Conservation (phyloP, 1,140 invertebrate genomes). For the Phthorimaea operculella region DNA sequence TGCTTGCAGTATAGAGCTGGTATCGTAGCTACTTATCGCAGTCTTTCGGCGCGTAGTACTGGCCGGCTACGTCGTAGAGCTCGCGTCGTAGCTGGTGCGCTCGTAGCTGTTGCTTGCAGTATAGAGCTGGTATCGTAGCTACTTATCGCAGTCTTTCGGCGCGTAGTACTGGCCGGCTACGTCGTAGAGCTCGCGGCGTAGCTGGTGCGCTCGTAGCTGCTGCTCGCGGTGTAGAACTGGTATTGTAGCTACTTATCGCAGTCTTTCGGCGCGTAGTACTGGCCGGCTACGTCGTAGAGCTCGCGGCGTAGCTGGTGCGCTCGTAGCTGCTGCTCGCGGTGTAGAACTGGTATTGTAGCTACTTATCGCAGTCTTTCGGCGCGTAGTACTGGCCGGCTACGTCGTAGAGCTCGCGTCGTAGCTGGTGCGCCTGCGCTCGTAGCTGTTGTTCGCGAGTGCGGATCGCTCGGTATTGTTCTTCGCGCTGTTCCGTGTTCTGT, state of each 20-base stretch:
- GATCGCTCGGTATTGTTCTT: conserved; percentile 68
- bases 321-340: conserved; percentile 71
- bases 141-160: too few species aligned
- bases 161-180: too few species aligned
- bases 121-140: too few species aligned
- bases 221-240: conserved; percentile 65
- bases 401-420: too few species aligned
- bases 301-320: conserved; percentile 67
- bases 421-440: too few species aligned
- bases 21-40: too few species aligned
- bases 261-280: too few species aligned
- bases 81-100: too few species aligned
- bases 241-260: conserved; percentile 68
- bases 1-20: conserved; percentile 69
- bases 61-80: conserved; percentile 57
- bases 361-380: conserved; percentile 35
- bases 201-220: too few species aligned
- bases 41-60: too few species aligned
- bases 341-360: conserved; percentile 67
- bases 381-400: too few species aligned
- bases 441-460: too few species aligned
- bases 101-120: conserved; percentile 66
- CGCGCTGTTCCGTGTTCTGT: conserved; percentile 67
- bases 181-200: conserved; percentile 64
- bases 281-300: conserved; percentile 58